Percentiles rank a stretch among this genome's conserved stretches.
Evolutionary conservation across 2,888 invertebrate species (phyloP).

Genomic region (Cantharis rustica): DNA sequence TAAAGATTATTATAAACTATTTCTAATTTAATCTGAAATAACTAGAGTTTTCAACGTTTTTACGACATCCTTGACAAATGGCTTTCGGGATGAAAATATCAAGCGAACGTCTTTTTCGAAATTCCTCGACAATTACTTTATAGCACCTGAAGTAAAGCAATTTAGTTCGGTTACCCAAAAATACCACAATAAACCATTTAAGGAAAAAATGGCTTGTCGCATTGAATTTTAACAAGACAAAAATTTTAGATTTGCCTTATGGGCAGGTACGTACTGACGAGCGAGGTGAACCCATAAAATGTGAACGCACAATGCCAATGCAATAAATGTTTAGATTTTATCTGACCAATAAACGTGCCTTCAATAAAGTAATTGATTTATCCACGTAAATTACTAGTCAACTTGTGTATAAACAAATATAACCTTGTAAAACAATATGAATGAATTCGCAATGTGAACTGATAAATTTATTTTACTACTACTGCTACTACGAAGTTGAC

Average conservation of each 20-base stretch:
- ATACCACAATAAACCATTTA: constrained; percentile 17
- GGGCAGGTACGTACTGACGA: background rate
- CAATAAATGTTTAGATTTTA: background rate
- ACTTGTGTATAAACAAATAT: constrained; percentile 21
- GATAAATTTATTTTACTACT: constrained; percentile 21
- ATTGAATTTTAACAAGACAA: background rate
- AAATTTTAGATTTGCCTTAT: background rate
- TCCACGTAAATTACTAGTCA: background rate
- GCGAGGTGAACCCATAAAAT: background rate
- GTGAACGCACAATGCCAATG: background rate
- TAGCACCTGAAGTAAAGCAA: constrained; percentile 20
- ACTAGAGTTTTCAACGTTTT: background rate
- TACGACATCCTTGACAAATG: background rate
- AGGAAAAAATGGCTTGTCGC: background rate
- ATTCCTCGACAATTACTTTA: constrained; percentile 2
- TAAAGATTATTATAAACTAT: background rate
- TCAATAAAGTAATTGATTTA: background rate
- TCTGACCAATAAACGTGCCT: background rate
- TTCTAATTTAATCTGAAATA: background rate
- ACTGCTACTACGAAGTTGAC: constrained; percentile 28
- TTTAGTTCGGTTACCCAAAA: constrained; percentile 25
- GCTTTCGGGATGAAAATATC: background rate
- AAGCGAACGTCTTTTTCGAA: background rate
- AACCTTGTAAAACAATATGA: constrained; percentile 23
- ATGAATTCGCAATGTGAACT: constrained; percentile 17